Evolutionary conservation across 2,797 vertebrate species (phyloP).

Genomic region (Notamacropus eugenii): DNA sequence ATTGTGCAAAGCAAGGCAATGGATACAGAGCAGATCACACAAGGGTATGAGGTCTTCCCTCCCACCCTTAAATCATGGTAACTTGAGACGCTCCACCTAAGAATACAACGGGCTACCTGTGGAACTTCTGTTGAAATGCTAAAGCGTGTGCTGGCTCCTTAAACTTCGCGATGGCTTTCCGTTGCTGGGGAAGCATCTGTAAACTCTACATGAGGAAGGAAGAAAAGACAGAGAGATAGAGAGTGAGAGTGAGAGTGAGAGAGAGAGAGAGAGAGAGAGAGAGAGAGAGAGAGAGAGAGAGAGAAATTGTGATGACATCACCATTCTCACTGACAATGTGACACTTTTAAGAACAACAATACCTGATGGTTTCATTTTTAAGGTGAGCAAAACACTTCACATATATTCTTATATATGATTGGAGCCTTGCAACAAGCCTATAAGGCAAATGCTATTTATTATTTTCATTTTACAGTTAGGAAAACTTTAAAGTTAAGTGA

Average conservation of each 20-base stretch:
- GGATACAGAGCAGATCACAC: not conserved
- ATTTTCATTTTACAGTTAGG: not conserved
- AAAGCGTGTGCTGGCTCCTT: conserved; percentile 92
- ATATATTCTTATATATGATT: not conserved
- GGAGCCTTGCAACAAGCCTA: not conserved
- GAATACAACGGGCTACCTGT: conserved; percentile 88
- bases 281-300: not conserved
- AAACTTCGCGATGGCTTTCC: conserved; percentile 97
- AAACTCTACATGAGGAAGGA: conserved; percentile 89
- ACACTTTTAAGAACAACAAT: not conserved
- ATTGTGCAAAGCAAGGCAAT: not conserved
- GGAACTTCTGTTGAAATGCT: conserved; percentile 97
- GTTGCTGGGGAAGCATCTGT: conserved; percentile 96
- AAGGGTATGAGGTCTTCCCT: not conserved
- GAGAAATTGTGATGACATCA: not conserved
- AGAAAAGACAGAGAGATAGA: not conserved
- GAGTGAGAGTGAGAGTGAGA: not conserved
- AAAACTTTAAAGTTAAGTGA: not conserved
- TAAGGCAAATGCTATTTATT: not conserved
- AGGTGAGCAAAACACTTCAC: not conserved
- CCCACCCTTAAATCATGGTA: not conserved
- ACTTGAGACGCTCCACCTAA: not conserved
- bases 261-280: no score
- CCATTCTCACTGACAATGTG: not conserved
- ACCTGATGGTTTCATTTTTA: not conserved